Evolutionary conservation across 2,888 invertebrate genomes (phyloP), one percentile per base, ranked within the genome.

Genomic region (Drosophila neonasuta): DNA sequence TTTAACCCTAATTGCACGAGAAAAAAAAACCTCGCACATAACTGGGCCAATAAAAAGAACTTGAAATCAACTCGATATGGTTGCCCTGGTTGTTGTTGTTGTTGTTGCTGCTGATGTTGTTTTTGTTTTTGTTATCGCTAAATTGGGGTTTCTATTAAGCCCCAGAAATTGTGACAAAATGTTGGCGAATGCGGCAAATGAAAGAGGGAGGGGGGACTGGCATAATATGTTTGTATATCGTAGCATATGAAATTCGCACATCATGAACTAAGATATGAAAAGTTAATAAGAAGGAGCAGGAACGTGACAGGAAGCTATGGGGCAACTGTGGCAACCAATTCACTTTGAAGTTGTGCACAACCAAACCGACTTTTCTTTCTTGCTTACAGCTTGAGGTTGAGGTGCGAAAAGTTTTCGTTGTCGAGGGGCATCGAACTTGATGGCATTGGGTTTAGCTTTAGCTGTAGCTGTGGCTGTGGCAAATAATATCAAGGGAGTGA

Each of bases 221-320:
- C 56, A 54, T 64, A 54, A 70, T 75, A 59, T 62, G 74, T 49
- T 62, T 49, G 56, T 52, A 51, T 79, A 32, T 62, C 29, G 48
- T 10, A 71, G 61, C 63, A 83, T 69, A 71, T 68, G 78, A 67
- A 71, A 62, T 86, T 77, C 76, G 55, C 81, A 71, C 75, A 75
- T 77, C 81, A 80, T 83, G 70, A 72, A 60, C 49, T 57, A 39
- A 68, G 60, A 69, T 83, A 80, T 80, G 74, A 75, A 81, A 84
- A 78, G 81, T 81, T 81, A 83, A 84, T 80, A 81, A 84, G 78
- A 65, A 74, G 74, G 63, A 74, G 41, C 55, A 54, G 54, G 42
- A 65, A 86, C 80, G 80, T 83, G 80, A 77, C 72, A 68, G 73
- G 68, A 58, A 54, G 51, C 73, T 55, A 57, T 42, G 57, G 75